Evolutionary conservation across 2,797 vertebrate species (phyloP).

Genomic region (Gymnothorax reevesii): DNA sequence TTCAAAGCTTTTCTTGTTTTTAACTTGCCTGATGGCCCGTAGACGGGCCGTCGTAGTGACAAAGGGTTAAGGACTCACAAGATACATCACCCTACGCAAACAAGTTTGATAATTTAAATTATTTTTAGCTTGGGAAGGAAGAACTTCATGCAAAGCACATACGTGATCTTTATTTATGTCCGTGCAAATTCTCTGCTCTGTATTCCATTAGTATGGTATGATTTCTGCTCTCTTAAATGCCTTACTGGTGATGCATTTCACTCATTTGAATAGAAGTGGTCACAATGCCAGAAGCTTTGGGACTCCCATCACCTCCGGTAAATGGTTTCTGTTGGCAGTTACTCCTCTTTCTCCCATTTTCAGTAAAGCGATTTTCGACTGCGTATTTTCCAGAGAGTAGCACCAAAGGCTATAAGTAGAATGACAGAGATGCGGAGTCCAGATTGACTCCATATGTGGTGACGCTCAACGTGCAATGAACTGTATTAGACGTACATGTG

Average conservation of each 20-base stretch:
- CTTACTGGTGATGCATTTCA: constrained; percentile 1
- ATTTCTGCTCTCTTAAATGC: background rate
- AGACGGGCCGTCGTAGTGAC: no score
- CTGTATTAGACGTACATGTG: background rate
- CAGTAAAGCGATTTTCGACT: background rate
- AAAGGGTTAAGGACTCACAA: no score
- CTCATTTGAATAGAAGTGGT: background rate
- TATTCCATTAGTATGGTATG: background rate
- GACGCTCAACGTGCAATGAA: background rate
- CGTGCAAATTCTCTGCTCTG: background rate
- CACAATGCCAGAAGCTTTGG: background rate
- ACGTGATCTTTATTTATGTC: background rate
- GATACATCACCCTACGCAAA: background rate
- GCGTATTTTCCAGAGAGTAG: background rate
- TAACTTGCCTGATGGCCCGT: no score
- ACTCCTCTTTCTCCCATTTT: background rate
- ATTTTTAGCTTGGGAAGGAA: background rate
- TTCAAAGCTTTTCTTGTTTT: no score
- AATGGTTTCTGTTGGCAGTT: background rate
- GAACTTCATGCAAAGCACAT: background rate
- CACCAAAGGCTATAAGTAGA: background rate
- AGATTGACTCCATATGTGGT: background rate
- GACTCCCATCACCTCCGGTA: background rate
- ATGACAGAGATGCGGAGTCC: background rate
- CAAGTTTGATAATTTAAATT: background rate